A percentile compares a stretch with the other conserved stretches of the same genome.
These are phyloP conservation scores for Drosophila sucinea DNA, from an alignment of 1,140 invertebrate species.

Conservation along the genomic window DNA sequence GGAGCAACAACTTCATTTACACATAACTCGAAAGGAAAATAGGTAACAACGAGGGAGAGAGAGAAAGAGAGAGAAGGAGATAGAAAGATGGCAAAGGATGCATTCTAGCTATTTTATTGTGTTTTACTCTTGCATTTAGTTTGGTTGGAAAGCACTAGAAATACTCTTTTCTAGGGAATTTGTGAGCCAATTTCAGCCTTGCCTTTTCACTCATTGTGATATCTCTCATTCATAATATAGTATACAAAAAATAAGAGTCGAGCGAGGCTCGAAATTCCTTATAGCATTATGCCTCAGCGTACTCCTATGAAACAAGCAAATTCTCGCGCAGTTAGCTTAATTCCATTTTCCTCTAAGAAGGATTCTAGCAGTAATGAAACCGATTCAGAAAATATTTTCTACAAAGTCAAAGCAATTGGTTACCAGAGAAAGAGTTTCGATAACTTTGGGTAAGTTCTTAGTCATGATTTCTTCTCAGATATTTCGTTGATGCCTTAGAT, in stretches of 20 bases:
- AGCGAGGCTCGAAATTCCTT: background rate
- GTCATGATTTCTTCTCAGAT: background rate
- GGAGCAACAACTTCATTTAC: slow-evolving; percentile 1
- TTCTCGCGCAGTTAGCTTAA: background rate
- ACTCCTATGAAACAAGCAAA: background rate
- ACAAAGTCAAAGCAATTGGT: background rate
- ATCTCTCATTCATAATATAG: background rate
- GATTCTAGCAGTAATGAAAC: background rate
- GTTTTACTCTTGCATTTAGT: background rate
- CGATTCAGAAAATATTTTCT: background rate
- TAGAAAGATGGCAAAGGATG: background rate
- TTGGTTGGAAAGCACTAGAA: background rate
- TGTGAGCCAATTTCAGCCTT: background rate
- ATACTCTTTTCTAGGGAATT: too few species aligned
- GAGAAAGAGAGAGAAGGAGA: too few species aligned
- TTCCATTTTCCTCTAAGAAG: background rate
- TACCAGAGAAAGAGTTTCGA: background rate
- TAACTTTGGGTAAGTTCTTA: background rate
- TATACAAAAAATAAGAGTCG: background rate
- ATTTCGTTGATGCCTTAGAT: background rate
- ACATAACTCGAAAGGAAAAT: background rate
- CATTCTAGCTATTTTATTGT: background rate
- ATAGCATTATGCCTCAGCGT: background rate
- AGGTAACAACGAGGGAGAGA: background rate
- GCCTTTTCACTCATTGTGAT: background rate